These are phyloP conservation scores for Dysdera silvatica DNA, from an alignment of 1,140 invertebrate species.

Conservation along the genomic window DNA sequence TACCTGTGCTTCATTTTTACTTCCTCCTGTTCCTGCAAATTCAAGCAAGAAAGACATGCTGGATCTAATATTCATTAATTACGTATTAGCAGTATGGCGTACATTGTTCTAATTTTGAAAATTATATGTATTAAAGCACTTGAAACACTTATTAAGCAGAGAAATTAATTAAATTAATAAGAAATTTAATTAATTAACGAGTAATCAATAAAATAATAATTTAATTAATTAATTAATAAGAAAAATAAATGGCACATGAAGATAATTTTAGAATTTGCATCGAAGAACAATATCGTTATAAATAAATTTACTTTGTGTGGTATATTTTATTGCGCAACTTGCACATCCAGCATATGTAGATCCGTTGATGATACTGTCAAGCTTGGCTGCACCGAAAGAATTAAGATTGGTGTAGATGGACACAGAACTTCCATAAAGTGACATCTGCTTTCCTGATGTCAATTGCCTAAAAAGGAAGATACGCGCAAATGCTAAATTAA, in stretches of 20 bases:
- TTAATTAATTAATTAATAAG: no score
- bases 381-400: background rate
- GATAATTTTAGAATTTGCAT: no score
- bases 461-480: background rate
- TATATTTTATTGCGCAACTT: constrained; percentile 5
- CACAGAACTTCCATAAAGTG: constrained; percentile 7
- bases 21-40: background rate
- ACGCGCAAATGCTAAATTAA: background rate
- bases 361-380: constrained; percentile 9
- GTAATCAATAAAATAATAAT: background rate
- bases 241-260: no score
- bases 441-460: no score
- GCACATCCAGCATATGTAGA: constrained; percentile 7
- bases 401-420: constrained; percentile 6
- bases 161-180: background rate
- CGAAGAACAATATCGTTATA: no score
- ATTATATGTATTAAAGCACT: background rate
- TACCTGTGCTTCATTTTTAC: constrained; percentile 3
- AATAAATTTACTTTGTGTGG: background rate
- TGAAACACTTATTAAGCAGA: background rate
- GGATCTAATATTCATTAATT: no score
- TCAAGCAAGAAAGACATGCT: no score
- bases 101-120: no score
- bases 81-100: no score
- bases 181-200: background rate